Conservation (phyloP, 2,113 vertebrate genomes). For the Erythrocebus patas region DNA sequence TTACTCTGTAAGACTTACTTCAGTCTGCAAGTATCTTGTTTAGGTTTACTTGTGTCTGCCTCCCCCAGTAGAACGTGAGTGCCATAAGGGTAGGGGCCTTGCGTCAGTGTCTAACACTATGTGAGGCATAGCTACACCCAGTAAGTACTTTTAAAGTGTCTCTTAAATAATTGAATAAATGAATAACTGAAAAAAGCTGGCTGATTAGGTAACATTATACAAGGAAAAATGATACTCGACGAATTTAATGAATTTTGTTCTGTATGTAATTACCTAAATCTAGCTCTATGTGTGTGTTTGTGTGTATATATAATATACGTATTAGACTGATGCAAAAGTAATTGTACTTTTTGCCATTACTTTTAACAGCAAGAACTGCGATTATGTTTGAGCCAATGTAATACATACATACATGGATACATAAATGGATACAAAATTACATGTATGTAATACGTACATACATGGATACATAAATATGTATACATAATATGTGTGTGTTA, state of each 20-base stretch:
- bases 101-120: background rate
- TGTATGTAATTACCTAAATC: background rate
- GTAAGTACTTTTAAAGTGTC: background rate
- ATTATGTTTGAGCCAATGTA: background rate
- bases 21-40: background rate
- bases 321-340: no score
- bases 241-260: background rate
- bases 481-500: background rate
- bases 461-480: background rate
- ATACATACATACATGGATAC: background rate
- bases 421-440: no score
- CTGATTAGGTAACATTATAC: background rate
- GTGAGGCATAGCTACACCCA: background rate
- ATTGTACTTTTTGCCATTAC: no score
- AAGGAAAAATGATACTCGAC: background rate
- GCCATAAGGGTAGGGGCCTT: background rate
- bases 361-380: no score
- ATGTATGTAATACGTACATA: no score
- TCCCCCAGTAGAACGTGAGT: background rate
- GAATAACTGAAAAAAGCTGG: background rate
- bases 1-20: background rate
- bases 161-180: background rate
- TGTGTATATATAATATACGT: no score
- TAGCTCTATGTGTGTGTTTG: background rate
- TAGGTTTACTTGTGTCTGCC: background rate